Evolutionary conservation across 2,113 vertebrate genomes (phyloP), one percentile per base, ranked within the genome.

Genomic region (Limanda limanda): DNA sequence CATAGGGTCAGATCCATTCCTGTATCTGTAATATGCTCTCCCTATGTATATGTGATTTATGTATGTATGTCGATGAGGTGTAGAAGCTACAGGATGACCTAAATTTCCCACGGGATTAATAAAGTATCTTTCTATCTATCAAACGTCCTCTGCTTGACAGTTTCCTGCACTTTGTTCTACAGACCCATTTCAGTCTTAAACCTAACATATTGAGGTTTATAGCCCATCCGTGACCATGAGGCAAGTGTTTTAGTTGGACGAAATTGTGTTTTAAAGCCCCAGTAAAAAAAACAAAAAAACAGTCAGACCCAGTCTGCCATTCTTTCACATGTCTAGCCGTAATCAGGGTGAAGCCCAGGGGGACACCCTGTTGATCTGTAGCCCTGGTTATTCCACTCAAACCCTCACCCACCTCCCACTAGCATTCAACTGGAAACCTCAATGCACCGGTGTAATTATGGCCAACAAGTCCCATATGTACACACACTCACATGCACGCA

Each of bases 391-490:
- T 76, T 78, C 89, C 80, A 73, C 59, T 77, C 89, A 81, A 69
- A 84, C 74, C 69, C 48, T 86, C 86, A 82, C 57, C 71, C 81
- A 59, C 75, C 81, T 86, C 77, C 84, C 87, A 79, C 78, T 64
- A 73, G 78, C 84, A 88, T 90, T 90, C 83, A 86, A 48, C 72
- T 75, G 70, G 73, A 92, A 91, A 81, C 79, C 89, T 82, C 90
- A 93, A 91, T 88, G 88, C 92, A 91, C 89, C 13, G 23, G 87
- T 87, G 91, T 92, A 91, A 93, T 92, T 92, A 93, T 89, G 81
- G 74, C 78, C 84, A 84, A 91, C 89, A 87, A 84, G 89, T 85
- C 87, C 88, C 89, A 75, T 54, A 82, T 83, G 86, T 68, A 81
- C 69, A 40, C 82, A 67, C 69, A 82, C 12, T 3, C 40, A 13